These are phyloP conservation scores for Acrobasis suavella DNA, from an alignment of 2,888 invertebrate genomes.

Conservation along the genomic window DNA sequence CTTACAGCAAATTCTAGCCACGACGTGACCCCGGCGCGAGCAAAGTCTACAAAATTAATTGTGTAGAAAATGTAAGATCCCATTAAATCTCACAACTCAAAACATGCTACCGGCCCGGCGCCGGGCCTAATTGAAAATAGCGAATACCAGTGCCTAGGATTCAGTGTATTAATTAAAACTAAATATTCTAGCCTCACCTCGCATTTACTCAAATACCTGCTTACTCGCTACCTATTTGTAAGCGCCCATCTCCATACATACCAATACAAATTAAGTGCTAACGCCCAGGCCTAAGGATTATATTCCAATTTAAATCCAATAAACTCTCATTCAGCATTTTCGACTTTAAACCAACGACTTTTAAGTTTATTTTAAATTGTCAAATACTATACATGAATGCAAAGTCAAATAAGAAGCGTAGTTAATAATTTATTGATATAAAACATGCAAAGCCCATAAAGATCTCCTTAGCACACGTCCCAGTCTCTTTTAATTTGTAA, in stretches of 20 bases:
- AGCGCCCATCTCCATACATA: slow-evolving; percentile 45
- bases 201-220: slow-evolving; percentile 67
- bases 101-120: slow-evolving; percentile 70
- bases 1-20: slow-evolving; percentile 40
- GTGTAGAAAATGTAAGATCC: slow-evolving; percentile 61
- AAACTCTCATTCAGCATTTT: slow-evolving; percentile 48
- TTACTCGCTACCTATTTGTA: slow-evolving; percentile 58
- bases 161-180: slow-evolving; percentile 77
- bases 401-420: slow-evolving; percentile 78
- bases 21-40: slow-evolving; percentile 47
- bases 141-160: slow-evolving; percentile 64
- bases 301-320: slow-evolving; percentile 54
- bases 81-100: slow-evolving; percentile 71
- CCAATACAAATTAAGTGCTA: slow-evolving; percentile 68
- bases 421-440: slow-evolving; percentile 82
- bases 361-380: slow-evolving; percentile 66
- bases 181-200: slow-evolving; percentile 73
- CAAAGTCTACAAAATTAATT: slow-evolving; percentile 57
- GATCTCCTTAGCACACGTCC: slow-evolving; percentile 79
- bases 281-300: slow-evolving; percentile 60
- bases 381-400: slow-evolving; percentile 64
- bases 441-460: slow-evolving; percentile 82
- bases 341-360: slow-evolving; percentile 56
- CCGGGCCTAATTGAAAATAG: slow-evolving; percentile 73
- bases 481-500: slow-evolving; percentile 80